Conservation (phyloP, 1,140 invertebrate species). For the Aphelinus certus region DNA sequence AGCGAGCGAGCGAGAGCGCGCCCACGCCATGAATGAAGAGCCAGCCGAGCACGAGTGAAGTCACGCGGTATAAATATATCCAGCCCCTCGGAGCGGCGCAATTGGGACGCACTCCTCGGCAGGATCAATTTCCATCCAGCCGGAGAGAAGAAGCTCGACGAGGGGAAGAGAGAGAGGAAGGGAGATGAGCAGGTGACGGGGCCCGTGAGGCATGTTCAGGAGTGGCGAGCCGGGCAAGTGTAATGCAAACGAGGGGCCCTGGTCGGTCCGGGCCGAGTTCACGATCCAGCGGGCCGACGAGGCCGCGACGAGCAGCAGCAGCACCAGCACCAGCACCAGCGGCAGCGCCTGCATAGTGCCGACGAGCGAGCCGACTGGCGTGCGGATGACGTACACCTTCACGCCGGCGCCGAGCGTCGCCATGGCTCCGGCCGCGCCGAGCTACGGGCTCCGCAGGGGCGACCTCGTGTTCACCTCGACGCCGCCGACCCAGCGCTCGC, state of each 20-base stretch:
- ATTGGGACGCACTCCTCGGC: no score
- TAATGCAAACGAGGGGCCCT: constrained; percentile 58
- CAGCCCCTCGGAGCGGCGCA: no score
- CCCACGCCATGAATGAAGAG: neutral
- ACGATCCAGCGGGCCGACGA: constrained; percentile 63
- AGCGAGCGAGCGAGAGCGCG: no score
- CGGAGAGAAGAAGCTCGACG: neutral
- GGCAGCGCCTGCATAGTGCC: constrained; percentile 42
- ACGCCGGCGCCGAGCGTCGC: constrained; percentile 45
- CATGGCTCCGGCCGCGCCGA: neutral
- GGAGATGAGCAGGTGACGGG: constrained; percentile 45
- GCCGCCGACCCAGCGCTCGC: constrained; percentile 52
- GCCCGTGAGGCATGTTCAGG: constrained; percentile 26
- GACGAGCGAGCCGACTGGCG: constrained; percentile 55
- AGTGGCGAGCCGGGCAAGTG: constrained; percentile 15
- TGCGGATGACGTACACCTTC: constrained; percentile 68
- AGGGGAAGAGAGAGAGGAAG: constrained; percentile 30
- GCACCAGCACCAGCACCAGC: constrained; percentile 40
- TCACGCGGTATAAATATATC: no score
- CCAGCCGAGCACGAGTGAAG: no score
- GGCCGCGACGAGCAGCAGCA: constrained; percentile 36
- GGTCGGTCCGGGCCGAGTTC: constrained; percentile 72
- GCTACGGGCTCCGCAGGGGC: constrained; percentile 65
- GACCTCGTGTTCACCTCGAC: constrained; percentile 69
- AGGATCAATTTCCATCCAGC: no score